Evolutionary conservation across 2,888 invertebrate genomes (phyloP).

Genomic region (Diarsia brunnea): DNA sequence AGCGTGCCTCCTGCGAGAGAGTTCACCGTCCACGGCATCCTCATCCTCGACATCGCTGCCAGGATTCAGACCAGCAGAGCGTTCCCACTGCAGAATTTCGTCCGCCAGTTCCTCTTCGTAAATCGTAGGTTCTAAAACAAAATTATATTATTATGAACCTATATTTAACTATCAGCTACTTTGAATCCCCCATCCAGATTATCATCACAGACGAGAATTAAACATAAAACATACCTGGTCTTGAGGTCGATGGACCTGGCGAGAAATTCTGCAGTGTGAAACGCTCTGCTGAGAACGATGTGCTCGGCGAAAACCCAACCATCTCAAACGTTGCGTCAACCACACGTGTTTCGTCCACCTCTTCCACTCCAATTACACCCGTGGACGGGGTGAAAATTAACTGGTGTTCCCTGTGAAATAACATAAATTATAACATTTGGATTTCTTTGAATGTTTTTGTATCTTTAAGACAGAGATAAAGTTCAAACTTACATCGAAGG

Average conservation of each 20-base stretch:
- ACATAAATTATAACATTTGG: background rate
- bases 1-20: too few species aligned
- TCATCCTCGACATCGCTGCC: too few species aligned
- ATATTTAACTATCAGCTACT: too few species aligned
- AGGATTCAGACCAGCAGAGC: too few species aligned
- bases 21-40: too few species aligned
- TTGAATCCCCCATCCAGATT: too few species aligned
- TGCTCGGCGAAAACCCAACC: slow-evolving; percentile 1
- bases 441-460: too few species aligned
- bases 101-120: too few species aligned
- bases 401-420: background rate
- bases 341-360: background rate
- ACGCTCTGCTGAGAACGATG: background rate
- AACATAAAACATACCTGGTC: too few species aligned
- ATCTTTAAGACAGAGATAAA: background rate
- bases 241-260: background rate
- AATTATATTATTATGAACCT: too few species aligned
- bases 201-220: background rate
- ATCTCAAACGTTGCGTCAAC: background rate
- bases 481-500: background rate
- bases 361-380: background rate
- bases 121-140: too few species aligned
- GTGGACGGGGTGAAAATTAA: background rate
- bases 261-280: background rate
- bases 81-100: too few species aligned